A percentile compares a stretch with the other conserved stretches of the same genome.
Conservation (phyloP, 2,113 vertebrate genomes). For the Myotis lucifugus region DNA sequence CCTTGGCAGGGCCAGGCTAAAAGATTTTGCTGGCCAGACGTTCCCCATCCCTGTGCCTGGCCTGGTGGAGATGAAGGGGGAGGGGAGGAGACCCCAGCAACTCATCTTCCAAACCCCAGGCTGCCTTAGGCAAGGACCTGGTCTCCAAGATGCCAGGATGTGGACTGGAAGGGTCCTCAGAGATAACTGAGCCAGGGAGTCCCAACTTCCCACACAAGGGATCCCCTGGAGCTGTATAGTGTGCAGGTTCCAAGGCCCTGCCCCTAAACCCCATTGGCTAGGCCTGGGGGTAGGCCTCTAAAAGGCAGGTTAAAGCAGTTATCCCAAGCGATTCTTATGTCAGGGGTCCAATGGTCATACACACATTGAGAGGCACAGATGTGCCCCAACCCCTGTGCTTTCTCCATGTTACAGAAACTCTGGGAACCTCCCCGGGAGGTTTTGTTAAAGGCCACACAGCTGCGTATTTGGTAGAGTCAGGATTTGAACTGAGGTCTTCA, state of each 20-base stretch:
- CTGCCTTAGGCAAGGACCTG: not conserved
- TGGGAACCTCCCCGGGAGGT: not conserved
- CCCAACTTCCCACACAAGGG: rapidly evolving
- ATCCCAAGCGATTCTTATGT: not conserved
- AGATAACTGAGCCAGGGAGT: not conserved
- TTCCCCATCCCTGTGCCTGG: too few species aligned
- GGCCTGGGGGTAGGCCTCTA: not conserved
- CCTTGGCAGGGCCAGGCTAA: too few species aligned
- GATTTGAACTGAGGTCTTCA: not conserved
- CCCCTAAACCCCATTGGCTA: not conserved
- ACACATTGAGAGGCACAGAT: not conserved
- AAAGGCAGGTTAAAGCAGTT: not conserved
- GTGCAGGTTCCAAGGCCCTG: rapidly evolving
- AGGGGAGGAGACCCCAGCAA: not conserved
- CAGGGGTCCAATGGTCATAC: not conserved
- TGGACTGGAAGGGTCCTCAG: not conserved
- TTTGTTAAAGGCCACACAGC: not conserved
- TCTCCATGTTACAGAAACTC: not conserved
- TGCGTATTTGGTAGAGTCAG: not conserved
- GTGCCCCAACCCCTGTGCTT: not conserved
- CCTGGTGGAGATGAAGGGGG: not conserved
- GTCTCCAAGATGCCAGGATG: not conserved
- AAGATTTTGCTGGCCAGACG: too few species aligned
- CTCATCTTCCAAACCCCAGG: not conserved
- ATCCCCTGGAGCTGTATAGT: not conserved